Conservation (phyloP, 1,140 invertebrate genomes). For the Diabrotica undecimpunctata region DNA sequence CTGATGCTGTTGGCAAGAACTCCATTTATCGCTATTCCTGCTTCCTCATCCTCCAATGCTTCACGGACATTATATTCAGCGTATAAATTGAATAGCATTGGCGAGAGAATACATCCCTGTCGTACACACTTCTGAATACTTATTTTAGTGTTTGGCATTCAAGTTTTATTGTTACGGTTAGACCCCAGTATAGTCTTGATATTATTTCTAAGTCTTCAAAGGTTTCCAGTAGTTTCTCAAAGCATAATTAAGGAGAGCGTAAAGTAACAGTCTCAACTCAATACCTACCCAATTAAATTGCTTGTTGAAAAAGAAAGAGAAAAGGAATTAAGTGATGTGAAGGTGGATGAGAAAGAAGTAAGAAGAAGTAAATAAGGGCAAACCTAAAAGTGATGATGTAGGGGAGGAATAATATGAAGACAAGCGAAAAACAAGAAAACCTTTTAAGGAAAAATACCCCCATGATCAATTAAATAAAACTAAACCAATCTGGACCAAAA, state of each 20-base stretch:
- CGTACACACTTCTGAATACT: too few relatives aligned
- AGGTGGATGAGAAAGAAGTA: conserved; percentile 69
- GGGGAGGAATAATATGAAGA: conserved; percentile 82
- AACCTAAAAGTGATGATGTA: conserved; percentile 89
- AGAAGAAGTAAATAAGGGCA: conserved; percentile 67
- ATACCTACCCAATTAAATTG: conserved; percentile 97
- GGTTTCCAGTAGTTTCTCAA: too few relatives aligned
- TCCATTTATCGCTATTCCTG: too few relatives aligned
- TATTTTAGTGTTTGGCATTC: too few relatives aligned
- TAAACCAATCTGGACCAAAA: conserved; percentile 98
- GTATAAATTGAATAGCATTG: too few relatives aligned
- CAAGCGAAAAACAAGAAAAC: conserved; percentile 90
- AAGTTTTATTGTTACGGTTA: too few relatives aligned
- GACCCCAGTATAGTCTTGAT: too few relatives aligned
- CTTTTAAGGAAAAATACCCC: conserved; percentile 95
- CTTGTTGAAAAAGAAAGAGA: conserved; percentile 91
- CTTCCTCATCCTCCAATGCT: too few relatives aligned
- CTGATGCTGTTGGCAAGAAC: too few relatives aligned
- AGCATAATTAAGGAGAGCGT: conserved; percentile 93
- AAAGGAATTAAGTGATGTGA: conserved; percentile 90
- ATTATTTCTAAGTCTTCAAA: conserved; percentile 89
- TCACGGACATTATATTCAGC: too few relatives aligned
- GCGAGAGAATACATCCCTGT: too few relatives aligned
- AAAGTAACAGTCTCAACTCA: conserved; percentile 99
- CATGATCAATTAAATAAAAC: conserved; percentile 99